Percentiles rank a stretch among this genome's conserved stretches.
Evolutionary conservation across 1,140 invertebrate species (phyloP).

Genomic region (Pseudomyrmex dendroicus): DNA sequence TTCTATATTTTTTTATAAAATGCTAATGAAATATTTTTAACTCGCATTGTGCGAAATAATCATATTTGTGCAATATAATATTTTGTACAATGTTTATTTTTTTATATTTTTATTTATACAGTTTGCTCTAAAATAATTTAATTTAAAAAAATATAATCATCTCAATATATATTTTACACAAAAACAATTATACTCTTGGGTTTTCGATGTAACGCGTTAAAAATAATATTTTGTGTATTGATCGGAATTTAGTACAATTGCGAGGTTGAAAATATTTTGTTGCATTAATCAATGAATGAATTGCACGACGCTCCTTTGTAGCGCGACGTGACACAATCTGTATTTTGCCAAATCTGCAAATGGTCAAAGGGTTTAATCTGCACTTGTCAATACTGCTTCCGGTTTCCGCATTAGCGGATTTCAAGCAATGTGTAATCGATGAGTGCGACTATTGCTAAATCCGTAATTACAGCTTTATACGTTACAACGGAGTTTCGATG

Average conservation of each 20-base stretch:
- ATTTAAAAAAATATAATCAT: neutral
- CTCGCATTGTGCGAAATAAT: neutral
- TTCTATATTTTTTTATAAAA: too few relatives aligned
- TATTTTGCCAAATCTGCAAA: slow-evolving; percentile 40
- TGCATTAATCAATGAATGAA: slow-evolving; percentile 29
- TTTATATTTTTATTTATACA: neutral
- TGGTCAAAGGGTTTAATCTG: slow-evolving; percentile 55
- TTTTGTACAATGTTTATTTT: neutral
- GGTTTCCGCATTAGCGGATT: slow-evolving; percentile 43
- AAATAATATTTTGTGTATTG: slow-evolving; percentile 6
- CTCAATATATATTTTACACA: too few relatives aligned
- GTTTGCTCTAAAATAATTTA: neutral
- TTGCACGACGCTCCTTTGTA: neutral
- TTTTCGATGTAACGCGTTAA: neutral
- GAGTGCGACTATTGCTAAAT: slow-evolving; percentile 15
- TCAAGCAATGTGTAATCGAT: slow-evolving; percentile 55
- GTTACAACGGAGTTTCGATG: slow-evolving; percentile 2
- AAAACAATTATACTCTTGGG: neutral
- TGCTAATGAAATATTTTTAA: neutral
- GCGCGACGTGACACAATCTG: slow-evolving; percentile 22
- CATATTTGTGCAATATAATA: neutral
- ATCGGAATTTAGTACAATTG: slow-evolving; percentile 11
- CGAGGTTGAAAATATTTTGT: slow-evolving; percentile 15
- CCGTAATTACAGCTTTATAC: slow-evolving; percentile 15
- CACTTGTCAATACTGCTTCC: slow-evolving; percentile 47